A percentile compares a stretch with the other conserved stretches of the same genome.
phyloP scores from a whole-genome alignment of 53 echinoderm and acorn worm species.

The Arbacia lixula region DNA sequence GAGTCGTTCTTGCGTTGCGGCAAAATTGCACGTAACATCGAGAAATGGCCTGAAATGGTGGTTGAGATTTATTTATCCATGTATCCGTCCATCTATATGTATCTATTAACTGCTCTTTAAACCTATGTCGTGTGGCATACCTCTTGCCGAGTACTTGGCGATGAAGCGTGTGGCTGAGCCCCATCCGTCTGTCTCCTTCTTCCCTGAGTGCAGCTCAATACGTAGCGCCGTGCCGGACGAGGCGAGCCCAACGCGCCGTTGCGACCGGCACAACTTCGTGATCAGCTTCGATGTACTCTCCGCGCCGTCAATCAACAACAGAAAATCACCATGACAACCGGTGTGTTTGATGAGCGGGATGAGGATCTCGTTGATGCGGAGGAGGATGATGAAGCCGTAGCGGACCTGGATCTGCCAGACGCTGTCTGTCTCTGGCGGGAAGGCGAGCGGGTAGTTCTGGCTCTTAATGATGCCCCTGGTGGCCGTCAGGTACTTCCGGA shows the following conservation, averaged over 20 bases:
- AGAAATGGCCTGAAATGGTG: too few species aligned
- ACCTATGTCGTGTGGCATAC: slow-evolving; percentile 27
- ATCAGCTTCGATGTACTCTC: slow-evolving; percentile 74
- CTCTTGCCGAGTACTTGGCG: slow-evolving; percentile 67
- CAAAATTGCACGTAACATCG: too few species aligned
- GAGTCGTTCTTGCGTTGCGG: too few species aligned
- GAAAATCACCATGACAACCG: slow-evolving; percentile 83
- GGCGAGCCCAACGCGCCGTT: slow-evolving; percentile 76
- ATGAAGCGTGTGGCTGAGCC: slow-evolving; percentile 61
- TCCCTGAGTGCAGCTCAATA: slow-evolving; percentile 75
- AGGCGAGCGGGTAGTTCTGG: slow-evolving; percentile 74
- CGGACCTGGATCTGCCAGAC: slow-evolving; percentile 75
- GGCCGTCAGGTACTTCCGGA: slow-evolving; percentile 52
- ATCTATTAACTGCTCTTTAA: too few species aligned
- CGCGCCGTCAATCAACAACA: slow-evolving; percentile 76
- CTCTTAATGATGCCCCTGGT: slow-evolving; percentile 67
- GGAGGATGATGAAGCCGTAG: slow-evolving; percentile 70
- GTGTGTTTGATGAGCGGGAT: slow-evolving; percentile 72
- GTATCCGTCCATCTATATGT: too few species aligned
- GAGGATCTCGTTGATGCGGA: slow-evolving; percentile 71
- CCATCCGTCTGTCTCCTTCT: slow-evolving; percentile 22
- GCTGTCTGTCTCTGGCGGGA: slow-evolving; percentile 74
- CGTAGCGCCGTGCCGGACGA: slow-evolving; percentile 75
- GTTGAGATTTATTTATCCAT: too few species aligned
- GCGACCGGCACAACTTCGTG: slow-evolving; percentile 85